Evolutionary conservation across 1,140 invertebrate genomes (phyloP).

Genomic region (Pseudomyrmex cubaensis): DNA sequence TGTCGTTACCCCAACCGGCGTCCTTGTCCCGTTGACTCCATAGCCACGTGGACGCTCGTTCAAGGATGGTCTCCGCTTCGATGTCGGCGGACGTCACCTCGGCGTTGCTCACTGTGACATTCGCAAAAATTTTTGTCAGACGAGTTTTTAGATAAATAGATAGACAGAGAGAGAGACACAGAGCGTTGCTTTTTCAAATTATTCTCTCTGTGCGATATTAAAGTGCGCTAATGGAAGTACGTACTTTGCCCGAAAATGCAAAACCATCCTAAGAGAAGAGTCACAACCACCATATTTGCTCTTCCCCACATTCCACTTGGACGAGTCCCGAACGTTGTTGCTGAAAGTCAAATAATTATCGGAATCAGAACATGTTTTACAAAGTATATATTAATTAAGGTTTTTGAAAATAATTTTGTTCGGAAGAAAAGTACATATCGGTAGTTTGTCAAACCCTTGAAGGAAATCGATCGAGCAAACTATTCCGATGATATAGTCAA

Average conservation of each 20-base stretch:
- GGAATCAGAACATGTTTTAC: slow-evolving; percentile 1
- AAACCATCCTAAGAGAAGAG: slow-evolving; percentile 73
- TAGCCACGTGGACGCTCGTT: slow-evolving; percentile 88
- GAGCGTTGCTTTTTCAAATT: neutral
- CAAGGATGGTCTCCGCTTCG: slow-evolving; percentile 81
- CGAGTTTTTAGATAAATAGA: neutral
- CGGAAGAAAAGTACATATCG: no score
- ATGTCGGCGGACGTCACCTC: slow-evolving; percentile 62
- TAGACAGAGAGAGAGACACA: neutral
- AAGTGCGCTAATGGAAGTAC: neutral
- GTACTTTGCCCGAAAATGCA: slow-evolving; percentile 74
- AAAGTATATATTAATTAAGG: neutral
- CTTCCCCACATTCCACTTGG: slow-evolving; percentile 79
- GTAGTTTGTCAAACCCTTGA: no score
- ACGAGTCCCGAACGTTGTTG: neutral
- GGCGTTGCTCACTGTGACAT: slow-evolving; percentile 29
- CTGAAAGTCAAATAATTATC: slow-evolving; percentile 24
- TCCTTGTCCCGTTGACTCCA: slow-evolving; percentile 89
- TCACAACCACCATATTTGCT: slow-evolving; percentile 80
- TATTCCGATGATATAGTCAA: no score
- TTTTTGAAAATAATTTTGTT: no score
- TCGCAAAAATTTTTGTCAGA: neutral
- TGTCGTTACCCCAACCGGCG: slow-evolving; percentile 92
- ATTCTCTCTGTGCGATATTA: neutral
- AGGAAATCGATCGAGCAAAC: no score